Evolutionary conservation across 2,797 vertebrate genomes (phyloP), one percentile per base, ranked within the genome.

Genomic region (Pelobates cultripes): DNA sequence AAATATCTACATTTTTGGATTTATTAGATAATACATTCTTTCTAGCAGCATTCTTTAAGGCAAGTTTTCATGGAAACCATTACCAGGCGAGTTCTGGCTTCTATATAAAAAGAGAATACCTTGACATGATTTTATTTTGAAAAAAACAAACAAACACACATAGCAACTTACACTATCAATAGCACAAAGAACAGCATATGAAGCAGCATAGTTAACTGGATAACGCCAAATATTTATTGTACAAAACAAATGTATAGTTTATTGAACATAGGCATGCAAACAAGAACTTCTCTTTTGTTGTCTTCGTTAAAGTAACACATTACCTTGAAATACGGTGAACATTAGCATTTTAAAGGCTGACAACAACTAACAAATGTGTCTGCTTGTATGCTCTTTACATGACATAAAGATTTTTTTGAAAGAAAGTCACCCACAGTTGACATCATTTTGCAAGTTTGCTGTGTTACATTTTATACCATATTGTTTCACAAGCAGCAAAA

Each of bases 321-420:
- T 40, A n/a, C 43, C 70, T 73, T 73, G 57, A 66, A 75, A 43
- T 42, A 41, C 4, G 12, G 42, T 43, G 13, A 40, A 71, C 10
- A 15, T 15, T 7, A 7, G 73, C n/a, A 73, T 73, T 41, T 51
- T 5, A 73, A 63, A 66, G 14, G 5, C 45, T 43, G n/a, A 17
- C 41, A 57, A 43, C 42, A 70, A 5, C 4, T 44, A 51, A 14
- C 55, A 78, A 44, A 64, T 63, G 15, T 17, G 7, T 71, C 44
- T 78, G 7, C 3, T 12, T 63, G 17, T 45, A 8, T 71, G 67
- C 4, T 71, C 69, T 53, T 72, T 72, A 47, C 40, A 63, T 44
- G 41, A 28, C 57, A 61, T 60, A 64, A 45, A 64, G 42, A 75
- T 70, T 70, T 28, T 14, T 63, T 76, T 67, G 53, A 45, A 41